Percentiles rank a stretch among this genome's conserved stretches.
Conservation (phyloP, 2,797 vertebrate genomes). For the Ctenosaura bakeri region DNA sequence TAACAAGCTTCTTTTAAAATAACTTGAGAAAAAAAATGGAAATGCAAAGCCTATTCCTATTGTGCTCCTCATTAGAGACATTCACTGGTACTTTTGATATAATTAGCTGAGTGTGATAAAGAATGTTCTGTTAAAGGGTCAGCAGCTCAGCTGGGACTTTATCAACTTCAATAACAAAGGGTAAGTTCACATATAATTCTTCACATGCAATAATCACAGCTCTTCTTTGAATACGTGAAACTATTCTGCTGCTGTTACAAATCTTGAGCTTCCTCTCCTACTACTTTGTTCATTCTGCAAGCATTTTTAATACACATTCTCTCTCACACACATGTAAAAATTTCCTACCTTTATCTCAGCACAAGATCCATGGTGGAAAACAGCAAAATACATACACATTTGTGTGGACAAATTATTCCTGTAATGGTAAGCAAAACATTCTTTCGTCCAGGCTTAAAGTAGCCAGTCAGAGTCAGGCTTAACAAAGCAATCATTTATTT, state of each 20-base stretch:
- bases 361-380: no score
- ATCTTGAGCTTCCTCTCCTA: background rate
- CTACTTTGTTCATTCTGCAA: background rate
- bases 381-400: no score
- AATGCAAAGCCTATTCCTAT: constrained; percentile 42
- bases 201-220: background rate
- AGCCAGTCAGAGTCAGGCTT: no score
- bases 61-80: constrained; percentile 24
- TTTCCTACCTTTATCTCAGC: no score
- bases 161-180: background rate
- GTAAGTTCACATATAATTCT: background rate
- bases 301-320: no score
- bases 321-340: no score
- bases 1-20: constrained; percentile 38
- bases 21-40: constrained; percentile 18
- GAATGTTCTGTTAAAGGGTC: constrained; percentile 46
- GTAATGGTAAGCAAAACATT: no score
- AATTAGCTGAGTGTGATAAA: constrained; percentile 57
- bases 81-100: constrained; percentile 19
- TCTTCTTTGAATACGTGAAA: background rate
- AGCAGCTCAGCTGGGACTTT: constrained; percentile 44
- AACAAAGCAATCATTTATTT: no score
- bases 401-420: no score
- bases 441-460: no score
- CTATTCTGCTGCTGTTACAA: background rate